These are phyloP conservation scores for Oreotragus oreotragus DNA, from an alignment of 2,113 vertebrate species.

Conservation along the genomic window DNA sequence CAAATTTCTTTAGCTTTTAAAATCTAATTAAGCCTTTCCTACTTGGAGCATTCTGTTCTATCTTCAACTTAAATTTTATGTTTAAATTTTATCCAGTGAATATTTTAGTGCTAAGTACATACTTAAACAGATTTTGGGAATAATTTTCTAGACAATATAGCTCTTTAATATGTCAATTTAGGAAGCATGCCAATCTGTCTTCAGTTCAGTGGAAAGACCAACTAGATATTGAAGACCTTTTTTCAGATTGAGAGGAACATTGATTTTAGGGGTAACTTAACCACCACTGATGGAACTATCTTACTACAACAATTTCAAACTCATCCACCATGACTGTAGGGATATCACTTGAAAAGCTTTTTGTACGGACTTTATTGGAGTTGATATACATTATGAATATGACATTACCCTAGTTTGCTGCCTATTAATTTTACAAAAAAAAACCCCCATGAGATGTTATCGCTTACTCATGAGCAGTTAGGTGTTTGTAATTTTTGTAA, in stretches of 20 bases:
- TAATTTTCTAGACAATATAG: background rate
- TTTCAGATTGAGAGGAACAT: background rate
- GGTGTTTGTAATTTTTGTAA: too few species aligned
- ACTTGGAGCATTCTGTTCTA: background rate
- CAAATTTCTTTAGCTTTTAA: background rate
- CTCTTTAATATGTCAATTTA: background rate
- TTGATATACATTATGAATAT: background rate
- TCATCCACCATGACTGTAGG: background rate
- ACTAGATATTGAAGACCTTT: background rate
- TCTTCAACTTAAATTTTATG: background rate
- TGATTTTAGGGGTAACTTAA: background rate
- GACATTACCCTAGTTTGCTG: background rate
- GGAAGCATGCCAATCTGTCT: background rate
- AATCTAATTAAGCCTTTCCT: background rate
- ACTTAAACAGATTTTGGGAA: background rate
- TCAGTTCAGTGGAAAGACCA: background rate
- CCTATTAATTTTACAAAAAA: background rate
- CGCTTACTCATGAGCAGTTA: background rate
- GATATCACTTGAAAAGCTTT: background rate
- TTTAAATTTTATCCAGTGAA: background rate
- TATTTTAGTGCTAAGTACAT: background rate
- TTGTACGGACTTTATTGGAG: background rate
- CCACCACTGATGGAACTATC: background rate
- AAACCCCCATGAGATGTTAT: background rate
- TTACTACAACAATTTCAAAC: background rate